Conservation (phyloP, 2,888 invertebrate species). For the Caenorhabditis sinica region DNA sequence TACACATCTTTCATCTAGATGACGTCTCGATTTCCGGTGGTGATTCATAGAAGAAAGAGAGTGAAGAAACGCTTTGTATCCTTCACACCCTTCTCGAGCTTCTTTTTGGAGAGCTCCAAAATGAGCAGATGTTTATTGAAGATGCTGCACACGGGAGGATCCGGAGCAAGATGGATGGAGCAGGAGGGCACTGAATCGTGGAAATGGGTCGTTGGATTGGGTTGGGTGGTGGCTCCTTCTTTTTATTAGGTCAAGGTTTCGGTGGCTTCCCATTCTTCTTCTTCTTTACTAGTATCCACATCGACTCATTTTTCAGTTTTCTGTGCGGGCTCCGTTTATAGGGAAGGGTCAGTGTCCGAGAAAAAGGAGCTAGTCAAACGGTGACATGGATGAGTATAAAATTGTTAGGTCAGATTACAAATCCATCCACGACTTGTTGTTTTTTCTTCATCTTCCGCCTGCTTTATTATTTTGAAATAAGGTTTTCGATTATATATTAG, state of each 20-base stretch:
- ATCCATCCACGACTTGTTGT: no score
- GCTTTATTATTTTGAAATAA: slow-evolving; percentile 3
- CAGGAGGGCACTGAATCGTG: slow-evolving; percentile 14
- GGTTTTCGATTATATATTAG: background rate
- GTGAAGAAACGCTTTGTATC: slow-evolving; percentile 21
- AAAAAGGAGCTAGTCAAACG: no score
- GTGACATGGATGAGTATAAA: no score
- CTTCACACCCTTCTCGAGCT: background rate
- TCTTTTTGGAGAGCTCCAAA: slow-evolving; percentile 4
- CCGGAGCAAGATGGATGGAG: slow-evolving; percentile 17
- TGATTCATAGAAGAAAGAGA: slow-evolving; percentile 1
- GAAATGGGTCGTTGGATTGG: background rate
- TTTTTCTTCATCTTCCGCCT: background rate
- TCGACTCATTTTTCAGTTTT: no score
- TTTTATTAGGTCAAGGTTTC: background rate
- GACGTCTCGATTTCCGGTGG: slow-evolving; percentile 39
- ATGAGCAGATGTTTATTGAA: slow-evolving; percentile 54
- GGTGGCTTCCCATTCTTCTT: background rate
- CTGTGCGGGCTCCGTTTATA: no score
- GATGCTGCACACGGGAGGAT: background rate
- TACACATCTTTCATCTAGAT: slow-evolving; percentile 1
- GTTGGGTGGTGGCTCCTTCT: background rate
- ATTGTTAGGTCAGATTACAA: no score
- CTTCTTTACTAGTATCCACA: no score
- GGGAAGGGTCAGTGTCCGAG: no score